Conservation (phyloP, 2,113 vertebrate genomes). For the Psammodynastes pulverulentus region DNA sequence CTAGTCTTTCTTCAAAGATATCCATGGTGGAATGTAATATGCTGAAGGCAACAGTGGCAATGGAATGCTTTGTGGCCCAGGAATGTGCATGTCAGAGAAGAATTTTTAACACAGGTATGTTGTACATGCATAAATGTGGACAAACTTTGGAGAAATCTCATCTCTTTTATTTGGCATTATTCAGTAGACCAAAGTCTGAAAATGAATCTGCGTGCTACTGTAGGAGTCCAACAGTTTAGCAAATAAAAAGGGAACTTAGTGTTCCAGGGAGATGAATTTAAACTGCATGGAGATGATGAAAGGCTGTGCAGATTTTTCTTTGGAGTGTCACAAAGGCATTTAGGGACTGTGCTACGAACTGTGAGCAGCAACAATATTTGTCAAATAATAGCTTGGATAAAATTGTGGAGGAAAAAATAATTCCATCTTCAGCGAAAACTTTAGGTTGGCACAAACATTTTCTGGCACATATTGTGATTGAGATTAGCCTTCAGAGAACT, state of each 20-base stretch:
- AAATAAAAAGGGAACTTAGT: slow-evolving; percentile 14
- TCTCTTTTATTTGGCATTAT: slow-evolving; percentile 4
- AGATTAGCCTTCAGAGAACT: background rate
- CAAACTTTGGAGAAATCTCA: background rate
- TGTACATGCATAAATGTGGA: background rate
- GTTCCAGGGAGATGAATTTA: slow-evolving; percentile 6
- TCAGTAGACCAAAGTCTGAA: slow-evolving; percentile 18
- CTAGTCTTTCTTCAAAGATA: background rate
- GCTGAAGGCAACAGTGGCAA: background rate
- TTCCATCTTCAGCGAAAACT: background rate
- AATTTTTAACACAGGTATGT: background rate
- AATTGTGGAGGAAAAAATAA: background rate
- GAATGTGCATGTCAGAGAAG: background rate
- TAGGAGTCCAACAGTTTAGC: slow-evolving; percentile 21
- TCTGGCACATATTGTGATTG: background rate
- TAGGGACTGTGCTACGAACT: background rate
- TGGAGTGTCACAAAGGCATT: background rate
- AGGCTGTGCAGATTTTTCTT: background rate
- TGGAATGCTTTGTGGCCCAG: background rate
- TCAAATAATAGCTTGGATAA: background rate
- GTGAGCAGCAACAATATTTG: background rate
- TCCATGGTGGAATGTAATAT: background rate
- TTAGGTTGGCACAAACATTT: background rate
- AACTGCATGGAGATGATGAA: slow-evolving; percentile 10
- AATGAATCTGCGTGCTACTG: background rate